Conservation (phyloP, 2,888 invertebrate species). For the Sphaeridia pumilis region DNA sequence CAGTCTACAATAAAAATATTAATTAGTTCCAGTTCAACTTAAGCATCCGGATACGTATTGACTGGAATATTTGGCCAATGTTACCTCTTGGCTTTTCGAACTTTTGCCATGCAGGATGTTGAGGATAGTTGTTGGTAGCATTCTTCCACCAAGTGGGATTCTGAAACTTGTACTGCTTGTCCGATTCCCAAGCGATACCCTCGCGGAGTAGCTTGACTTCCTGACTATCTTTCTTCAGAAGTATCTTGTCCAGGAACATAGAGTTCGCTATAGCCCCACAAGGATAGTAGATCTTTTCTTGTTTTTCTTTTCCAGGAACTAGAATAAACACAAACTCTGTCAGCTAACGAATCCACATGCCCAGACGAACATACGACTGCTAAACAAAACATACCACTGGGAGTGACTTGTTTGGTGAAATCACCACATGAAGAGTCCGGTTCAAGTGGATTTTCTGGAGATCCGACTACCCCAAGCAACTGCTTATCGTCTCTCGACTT, state of each 20-base stretch:
- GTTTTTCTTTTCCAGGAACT: too few species aligned
- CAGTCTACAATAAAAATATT: background rate
- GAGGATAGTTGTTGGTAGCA: background rate
- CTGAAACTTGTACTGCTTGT: conserved; percentile 45
- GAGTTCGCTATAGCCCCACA: conserved; percentile 99
- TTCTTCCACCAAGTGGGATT: conserved; percentile 41
- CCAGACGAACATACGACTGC: too few species aligned
- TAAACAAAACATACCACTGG: too few species aligned
- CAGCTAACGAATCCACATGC: too few species aligned
- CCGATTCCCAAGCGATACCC: conserved; percentile 49
- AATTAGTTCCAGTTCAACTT: too few species aligned
- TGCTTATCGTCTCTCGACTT: conserved; percentile 88
- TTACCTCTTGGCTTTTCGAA: conserved; percentile 11
- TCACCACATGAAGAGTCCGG: conserved; percentile 34
- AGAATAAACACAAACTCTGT: too few species aligned
- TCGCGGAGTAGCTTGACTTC: conserved; percentile 38
- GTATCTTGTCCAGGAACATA: conserved; percentile 52
- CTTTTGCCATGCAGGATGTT: conserved; percentile 6
- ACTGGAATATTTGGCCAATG: background rate
- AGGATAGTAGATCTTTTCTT: conserved; percentile 64
- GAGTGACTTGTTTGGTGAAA: too few species aligned
- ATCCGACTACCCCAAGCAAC: conserved; percentile 53
- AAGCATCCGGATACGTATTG: too few species aligned
- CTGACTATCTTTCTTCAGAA: conserved; percentile 36
- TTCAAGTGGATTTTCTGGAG: conserved; percentile 47